phyloP scores from a whole-genome alignment of 2,797 vertebrate species.

The Tragopan temminckii region DNA sequence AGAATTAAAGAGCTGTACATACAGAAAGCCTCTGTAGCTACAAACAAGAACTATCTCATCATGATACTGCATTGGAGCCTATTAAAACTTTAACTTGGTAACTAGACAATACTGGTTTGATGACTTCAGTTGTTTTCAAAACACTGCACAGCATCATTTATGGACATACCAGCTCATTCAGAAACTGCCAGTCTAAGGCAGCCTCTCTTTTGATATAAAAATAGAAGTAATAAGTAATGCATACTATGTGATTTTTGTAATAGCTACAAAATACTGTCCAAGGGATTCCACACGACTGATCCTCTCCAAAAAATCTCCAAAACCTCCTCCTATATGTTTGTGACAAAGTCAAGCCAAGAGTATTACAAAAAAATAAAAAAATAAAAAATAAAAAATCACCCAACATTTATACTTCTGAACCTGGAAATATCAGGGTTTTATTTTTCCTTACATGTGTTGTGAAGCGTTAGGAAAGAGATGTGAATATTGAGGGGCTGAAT shows the following conservation, averaged over 20 bases:
- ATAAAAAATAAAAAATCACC: not conserved
- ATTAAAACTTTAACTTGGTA: not conserved
- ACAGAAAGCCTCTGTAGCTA: not conserved
- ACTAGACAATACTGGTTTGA: not conserved
- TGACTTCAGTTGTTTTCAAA: not conserved
- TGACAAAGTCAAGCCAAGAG: not conserved
- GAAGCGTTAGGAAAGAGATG: slow-evolving; percentile 93
- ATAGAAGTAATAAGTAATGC: not conserved
- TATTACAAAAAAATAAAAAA: not conserved
- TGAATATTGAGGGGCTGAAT: slow-evolving; percentile 93
- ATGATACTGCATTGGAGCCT: not conserved
- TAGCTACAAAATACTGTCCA: not conserved
- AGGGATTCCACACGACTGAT: not conserved
- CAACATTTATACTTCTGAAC: not conserved
- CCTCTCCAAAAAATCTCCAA: not conserved
- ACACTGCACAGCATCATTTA: not conserved
- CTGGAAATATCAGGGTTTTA: slow-evolving; percentile 18
- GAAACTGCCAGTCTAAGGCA: not conserved
- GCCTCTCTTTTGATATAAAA: not conserved
- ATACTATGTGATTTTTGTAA: not conserved
- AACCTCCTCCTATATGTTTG: not conserved
- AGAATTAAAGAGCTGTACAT: not conserved
- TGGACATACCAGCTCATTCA: not conserved
- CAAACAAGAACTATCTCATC: not conserved
- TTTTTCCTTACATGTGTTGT: slow-evolving; percentile 93